These are phyloP conservation scores for Camponotus vicinus DNA, from an alignment of 1,140 invertebrate genomes.

Conservation along the genomic window DNA sequence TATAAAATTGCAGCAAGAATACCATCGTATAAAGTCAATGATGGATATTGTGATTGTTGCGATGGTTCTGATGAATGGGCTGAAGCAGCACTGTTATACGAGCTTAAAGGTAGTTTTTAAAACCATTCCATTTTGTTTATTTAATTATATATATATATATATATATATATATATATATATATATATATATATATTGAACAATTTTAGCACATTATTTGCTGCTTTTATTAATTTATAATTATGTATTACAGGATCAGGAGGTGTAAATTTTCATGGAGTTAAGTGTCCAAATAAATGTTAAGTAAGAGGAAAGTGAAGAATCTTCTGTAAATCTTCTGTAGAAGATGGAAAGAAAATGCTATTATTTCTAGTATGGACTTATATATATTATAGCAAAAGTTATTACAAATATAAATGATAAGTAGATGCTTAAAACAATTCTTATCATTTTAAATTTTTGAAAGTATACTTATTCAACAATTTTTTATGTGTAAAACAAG, in stretches of 20 bases:
- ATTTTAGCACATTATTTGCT: neutral
- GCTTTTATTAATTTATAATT: neutral
- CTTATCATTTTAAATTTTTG: neutral
- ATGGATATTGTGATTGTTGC: conserved; percentile 97
- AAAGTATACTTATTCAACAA: neutral
- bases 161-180: too few species aligned
- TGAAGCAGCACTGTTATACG: conserved; percentile 62
- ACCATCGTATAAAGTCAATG: conserved; percentile 93
- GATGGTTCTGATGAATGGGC: conserved; percentile 93
- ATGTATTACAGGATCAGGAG: conserved; percentile 56
- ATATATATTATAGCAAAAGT: neutral
- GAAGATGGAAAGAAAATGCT: neutral
- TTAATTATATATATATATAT: conserved; percentile 3
- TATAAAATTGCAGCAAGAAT: conserved; percentile 81
- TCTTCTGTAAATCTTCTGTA: neutral
- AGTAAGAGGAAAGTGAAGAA: neutral
- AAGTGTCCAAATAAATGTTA: conserved; percentile 70
- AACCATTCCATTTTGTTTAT: neutral
- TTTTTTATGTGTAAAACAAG: neutral
- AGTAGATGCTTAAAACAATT: conserved; percentile 1
- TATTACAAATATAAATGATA: conserved; percentile 5
- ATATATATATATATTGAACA: neutral
- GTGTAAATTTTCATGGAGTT: conserved; percentile 43
- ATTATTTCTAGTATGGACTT: neutral
- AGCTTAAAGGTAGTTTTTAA: conserved; percentile 57